A percentile compares a stretch with the other conserved stretches of the same genome.
Conservation (phyloP, 2,888 invertebrate genomes). For the Lasius platythorax region DNA sequence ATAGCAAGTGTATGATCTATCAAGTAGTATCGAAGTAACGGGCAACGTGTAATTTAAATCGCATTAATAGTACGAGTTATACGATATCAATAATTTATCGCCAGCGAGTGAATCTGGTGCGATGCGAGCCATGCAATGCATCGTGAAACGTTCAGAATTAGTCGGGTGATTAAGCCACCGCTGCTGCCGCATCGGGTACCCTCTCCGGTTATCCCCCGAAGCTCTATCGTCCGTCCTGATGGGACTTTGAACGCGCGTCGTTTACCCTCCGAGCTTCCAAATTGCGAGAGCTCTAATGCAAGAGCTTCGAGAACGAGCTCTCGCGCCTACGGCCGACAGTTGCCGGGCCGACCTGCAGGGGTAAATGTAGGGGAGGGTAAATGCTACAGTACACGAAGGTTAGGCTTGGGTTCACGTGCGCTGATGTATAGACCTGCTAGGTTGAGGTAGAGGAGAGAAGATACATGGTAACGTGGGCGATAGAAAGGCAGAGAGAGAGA, state of each 20-base stretch:
- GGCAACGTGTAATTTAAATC: slow-evolving; percentile 36
- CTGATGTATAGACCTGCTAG: slow-evolving; percentile 36
- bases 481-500: background rate
- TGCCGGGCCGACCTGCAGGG: slow-evolving; percentile 47
- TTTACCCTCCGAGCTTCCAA: slow-evolving; percentile 68
- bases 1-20: slow-evolving; percentile 18
- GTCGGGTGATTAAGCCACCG: slow-evolving; percentile 77
- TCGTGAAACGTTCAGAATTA: slow-evolving; percentile 70
- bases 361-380: slow-evolving; percentile 58
- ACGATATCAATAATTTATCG: slow-evolving; percentile 69
- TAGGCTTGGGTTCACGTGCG: slow-evolving; percentile 14
- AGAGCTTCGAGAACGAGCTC: slow-evolving; percentile 63
- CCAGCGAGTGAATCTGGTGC: slow-evolving; percentile 56
- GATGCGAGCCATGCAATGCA: slow-evolving; percentile 52
- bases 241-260: slow-evolving; percentile 73
- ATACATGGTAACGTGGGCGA: background rate
- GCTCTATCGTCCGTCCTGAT: slow-evolving; percentile 68
- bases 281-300: slow-evolving; percentile 75
- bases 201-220: slow-evolving; percentile 33
- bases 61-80: slow-evolving; percentile 37
- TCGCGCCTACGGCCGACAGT: slow-evolving; percentile 63
- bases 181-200: slow-evolving; percentile 25
- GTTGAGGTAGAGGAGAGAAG: slow-evolving; percentile 4
- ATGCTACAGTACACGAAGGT: slow-evolving; percentile 55
- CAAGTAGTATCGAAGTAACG: slow-evolving; percentile 26